These are phyloP conservation scores for Antechinus stuartii DNA, from an alignment of 2,113 vertebrate species.

Conservation along the genomic window DNA sequence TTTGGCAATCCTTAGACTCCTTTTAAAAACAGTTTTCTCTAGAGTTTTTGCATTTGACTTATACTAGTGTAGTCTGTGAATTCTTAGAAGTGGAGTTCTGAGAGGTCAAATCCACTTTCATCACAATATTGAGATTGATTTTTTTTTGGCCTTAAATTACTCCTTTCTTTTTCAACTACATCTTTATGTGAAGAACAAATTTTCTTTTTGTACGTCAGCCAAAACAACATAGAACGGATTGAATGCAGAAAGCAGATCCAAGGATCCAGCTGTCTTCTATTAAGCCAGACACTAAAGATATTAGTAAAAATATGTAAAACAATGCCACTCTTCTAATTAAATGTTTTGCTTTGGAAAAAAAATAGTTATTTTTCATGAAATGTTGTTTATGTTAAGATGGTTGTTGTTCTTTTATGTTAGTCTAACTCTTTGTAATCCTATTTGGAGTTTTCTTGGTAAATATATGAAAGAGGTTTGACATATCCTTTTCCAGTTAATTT, in stretches of 20 bases:
- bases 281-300: neutral
- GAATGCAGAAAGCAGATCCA: neutral
- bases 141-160: neutral
- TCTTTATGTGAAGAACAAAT: neutral
- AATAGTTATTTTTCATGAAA: conserved; percentile 4
- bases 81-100: neutral
- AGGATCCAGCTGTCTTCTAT: neutral
- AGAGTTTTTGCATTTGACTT: neutral
- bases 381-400: neutral
- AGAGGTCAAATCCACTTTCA: neutral
- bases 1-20: neutral
- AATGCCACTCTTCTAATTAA: neutral
- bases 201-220: neutral
- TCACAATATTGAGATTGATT: neutral
- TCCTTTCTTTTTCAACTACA: neutral
- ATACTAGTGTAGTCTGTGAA: neutral
- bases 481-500: no score
- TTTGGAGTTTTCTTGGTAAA: no score
- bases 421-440: no score
- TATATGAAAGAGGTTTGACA: no score
- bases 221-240: neutral
- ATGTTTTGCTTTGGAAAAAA: neutral
- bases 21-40: neutral
- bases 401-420: no score
- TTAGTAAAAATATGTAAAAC: conserved; percentile 1